phyloP scores from a whole-genome alignment of 2,113 vertebrate species.

The Uria lomvia region DNA sequence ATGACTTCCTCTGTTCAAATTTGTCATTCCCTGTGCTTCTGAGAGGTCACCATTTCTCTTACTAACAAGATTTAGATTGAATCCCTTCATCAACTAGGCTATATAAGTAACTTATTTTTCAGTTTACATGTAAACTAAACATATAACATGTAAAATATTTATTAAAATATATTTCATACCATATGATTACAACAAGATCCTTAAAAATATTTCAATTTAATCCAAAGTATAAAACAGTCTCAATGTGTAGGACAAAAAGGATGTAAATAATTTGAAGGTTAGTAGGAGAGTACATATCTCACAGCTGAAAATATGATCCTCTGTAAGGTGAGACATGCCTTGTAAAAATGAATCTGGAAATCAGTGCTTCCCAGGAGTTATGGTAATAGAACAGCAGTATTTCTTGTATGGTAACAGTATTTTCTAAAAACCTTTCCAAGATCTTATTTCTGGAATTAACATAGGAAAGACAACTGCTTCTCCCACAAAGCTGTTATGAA shows the following conservation, averaged over 20 bases:
- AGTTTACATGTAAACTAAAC: background rate
- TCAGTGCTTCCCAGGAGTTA: background rate
- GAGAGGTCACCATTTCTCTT: background rate
- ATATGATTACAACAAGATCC: background rate
- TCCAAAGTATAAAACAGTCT: background rate
- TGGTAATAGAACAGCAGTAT: background rate
- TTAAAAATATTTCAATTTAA: background rate
- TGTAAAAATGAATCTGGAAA: background rate
- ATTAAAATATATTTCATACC: background rate
- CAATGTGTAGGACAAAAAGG: background rate
- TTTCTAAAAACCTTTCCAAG: background rate
- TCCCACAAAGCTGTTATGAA: background rate
- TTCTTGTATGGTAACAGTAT: background rate
- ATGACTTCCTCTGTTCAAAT: background rate
- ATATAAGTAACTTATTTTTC: background rate
- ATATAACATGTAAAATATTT: background rate
- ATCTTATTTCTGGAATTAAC: background rate
- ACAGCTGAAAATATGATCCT: background rate
- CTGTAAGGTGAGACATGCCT: background rate
- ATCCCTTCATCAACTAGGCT: background rate
- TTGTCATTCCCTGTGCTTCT: background rate
- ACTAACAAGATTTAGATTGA: background rate
- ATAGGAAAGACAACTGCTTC: background rate
- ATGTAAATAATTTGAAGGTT: background rate
- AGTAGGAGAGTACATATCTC: background rate